A percentile compares a stretch with the other conserved stretches of the same genome.
phyloP scores from a whole-genome alignment of 37 sponge, comb jelly and placozoan species.

The Cladorhizidae sp. region DNA sequence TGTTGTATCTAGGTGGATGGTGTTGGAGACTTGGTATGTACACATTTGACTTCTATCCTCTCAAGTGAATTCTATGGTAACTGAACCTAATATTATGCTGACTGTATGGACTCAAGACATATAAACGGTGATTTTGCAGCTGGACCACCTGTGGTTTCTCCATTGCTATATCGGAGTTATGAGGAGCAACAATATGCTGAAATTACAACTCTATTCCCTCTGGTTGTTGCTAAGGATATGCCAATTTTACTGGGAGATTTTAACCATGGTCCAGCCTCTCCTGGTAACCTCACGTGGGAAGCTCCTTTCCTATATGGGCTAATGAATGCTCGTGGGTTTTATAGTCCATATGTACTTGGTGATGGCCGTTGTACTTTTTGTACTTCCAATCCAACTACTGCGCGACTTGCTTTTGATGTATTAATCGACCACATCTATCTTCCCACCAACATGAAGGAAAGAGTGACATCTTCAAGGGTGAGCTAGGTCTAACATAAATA shows the following conservation, averaged over 20 bases:
- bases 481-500: no score
- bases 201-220: neutral
- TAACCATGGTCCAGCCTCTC: conserved; percentile 28
- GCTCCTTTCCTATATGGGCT: conserved; percentile 23
- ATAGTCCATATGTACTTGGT: conserved; percentile 10
- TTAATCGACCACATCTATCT: conserved; percentile 22
- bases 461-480: conserved; percentile 3
- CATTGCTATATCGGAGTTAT: conserved; percentile 16
- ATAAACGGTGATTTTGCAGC: neutral
- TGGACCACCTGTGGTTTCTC: conserved; percentile 24
- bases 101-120: no score
- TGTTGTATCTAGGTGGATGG: conserved; percentile 10
- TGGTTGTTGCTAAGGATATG: neutral
- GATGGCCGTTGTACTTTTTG: conserved; percentile 27
- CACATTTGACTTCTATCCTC: conserved; percentile 9
- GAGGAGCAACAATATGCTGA: conserved; percentile 25
- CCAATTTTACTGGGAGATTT: conserved; percentile 31
- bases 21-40: conserved; percentile 29
- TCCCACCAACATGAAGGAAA: conserved; percentile 2
- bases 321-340: conserved; percentile 14
- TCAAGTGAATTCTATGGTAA: conserved; percentile 11
- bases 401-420: neutral
- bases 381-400: neutral
- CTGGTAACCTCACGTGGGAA: neutral
- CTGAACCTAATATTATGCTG: neutral